Conservation (phyloP, 1,140 invertebrate species). For the Odontomachus brunneus region DNA sequence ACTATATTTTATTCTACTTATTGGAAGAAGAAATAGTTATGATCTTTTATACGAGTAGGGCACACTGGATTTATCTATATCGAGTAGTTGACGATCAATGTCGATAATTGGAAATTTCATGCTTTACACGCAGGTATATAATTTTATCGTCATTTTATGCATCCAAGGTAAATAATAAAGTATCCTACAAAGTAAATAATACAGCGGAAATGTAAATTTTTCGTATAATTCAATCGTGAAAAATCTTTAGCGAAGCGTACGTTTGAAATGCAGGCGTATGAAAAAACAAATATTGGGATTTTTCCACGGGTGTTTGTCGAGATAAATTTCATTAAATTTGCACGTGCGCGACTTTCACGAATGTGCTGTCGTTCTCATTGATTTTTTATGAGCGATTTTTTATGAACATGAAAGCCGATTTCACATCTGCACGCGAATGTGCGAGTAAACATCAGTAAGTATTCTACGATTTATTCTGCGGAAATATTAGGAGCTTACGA, state of each 20-base stretch:
- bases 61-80: too few species aligned
- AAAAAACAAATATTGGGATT: conserved; percentile 31
- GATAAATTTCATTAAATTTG: conserved; percentile 26
- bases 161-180: too few species aligned
- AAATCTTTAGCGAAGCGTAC: background rate
- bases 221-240: too few species aligned
- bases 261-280: background rate
- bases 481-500: background rate
- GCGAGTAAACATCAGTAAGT: background rate
- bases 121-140: too few species aligned
- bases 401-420: background rate
- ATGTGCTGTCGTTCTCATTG: background rate
- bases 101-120: too few species aligned
- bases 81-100: too few species aligned
- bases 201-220: too few species aligned
- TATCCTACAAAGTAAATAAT: too few species aligned
- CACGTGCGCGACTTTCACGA: background rate
- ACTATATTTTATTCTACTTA: too few species aligned
- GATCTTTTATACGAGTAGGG: too few species aligned
- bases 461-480: background rate
- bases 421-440: background rate
- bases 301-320: background rate
- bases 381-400: background rate
- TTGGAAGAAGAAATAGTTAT: too few species aligned
- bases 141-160: too few species aligned